Conservation (phyloP, 2,113 vertebrate species). For the Pterocles burchelli region DNA sequence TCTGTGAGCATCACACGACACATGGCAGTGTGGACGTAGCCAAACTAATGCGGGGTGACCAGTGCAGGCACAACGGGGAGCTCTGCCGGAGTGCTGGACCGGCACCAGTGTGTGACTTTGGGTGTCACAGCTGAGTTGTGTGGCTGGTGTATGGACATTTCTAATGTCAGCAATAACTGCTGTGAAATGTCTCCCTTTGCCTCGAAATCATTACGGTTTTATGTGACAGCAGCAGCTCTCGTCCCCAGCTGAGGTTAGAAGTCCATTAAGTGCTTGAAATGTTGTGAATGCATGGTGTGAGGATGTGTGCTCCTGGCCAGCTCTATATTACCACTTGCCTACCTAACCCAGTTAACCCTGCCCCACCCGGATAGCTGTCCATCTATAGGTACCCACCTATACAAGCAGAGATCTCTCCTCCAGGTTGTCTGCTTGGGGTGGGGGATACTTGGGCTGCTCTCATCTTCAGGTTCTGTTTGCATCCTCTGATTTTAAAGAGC, state of each 20-base stretch:
- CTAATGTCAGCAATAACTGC: not conserved
- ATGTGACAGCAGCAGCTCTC: constrained; percentile 10
- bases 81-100: not conserved
- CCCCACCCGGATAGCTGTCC: rapidly evolving
- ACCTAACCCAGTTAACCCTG: not conserved
- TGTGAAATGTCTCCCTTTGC: constrained; percentile 17
- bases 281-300: not conserved
- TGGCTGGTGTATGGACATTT: not conserved
- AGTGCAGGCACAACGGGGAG: not conserved
- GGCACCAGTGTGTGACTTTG: not conserved
- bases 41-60: rapidly evolving
- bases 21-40: rapidly evolving
- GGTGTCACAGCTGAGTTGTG: not conserved
- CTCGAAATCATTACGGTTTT: not conserved
- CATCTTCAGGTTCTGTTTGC: not conserved
- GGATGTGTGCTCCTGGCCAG: not conserved
- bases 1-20: not conserved
- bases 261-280: not conserved
- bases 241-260: constrained; percentile 21
- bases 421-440: not conserved
- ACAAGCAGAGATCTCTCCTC: not conserved
- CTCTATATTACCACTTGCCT: not conserved
- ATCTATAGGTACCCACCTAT: not conserved
- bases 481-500: not conserved
- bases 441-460: not conserved